Evolutionary conservation across 2,113 vertebrate genomes (phyloP).

Genomic region (Alligator sinensis): DNA sequence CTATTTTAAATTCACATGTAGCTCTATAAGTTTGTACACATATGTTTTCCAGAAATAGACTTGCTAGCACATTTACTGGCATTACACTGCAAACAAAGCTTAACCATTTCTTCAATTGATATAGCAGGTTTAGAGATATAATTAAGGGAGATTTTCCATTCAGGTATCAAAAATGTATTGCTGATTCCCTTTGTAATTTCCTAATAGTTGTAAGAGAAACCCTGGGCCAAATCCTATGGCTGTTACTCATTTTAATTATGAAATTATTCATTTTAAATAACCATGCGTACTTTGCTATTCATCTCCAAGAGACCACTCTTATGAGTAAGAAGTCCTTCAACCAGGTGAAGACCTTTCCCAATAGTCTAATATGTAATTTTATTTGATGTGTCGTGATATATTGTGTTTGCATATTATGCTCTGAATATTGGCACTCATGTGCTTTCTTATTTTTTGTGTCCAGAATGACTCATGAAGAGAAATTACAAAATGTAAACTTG

Average conservation of each 20-base stretch:
- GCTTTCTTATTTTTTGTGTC: background rate
- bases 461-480: background rate
- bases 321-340: background rate
- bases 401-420: background rate
- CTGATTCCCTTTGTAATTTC: slow-evolving; percentile 36
- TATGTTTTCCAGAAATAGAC: slow-evolving; percentile 78
- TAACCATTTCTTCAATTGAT: slow-evolving; percentile 65
- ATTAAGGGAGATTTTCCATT: slow-evolving; percentile 6
- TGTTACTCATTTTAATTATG: background rate
- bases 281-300: background rate
- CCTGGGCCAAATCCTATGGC: background rate
- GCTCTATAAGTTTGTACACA: slow-evolving; percentile 64
- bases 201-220: background rate
- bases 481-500: background rate
- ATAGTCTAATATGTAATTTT: background rate
- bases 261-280: too few species aligned
- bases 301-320: background rate
- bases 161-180: background rate
- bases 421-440: background rate
- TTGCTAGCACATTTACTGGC: slow-evolving; percentile 67
- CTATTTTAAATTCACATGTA: slow-evolving; percentile 50
- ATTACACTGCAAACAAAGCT: slow-evolving; percentile 62
- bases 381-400: background rate
- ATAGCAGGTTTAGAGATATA: slow-evolving; percentile 64
- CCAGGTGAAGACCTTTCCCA: background rate